Evolutionary conservation across 2,113 vertebrate genomes (phyloP).

Genomic region (Australoheros scitulus): DNA sequence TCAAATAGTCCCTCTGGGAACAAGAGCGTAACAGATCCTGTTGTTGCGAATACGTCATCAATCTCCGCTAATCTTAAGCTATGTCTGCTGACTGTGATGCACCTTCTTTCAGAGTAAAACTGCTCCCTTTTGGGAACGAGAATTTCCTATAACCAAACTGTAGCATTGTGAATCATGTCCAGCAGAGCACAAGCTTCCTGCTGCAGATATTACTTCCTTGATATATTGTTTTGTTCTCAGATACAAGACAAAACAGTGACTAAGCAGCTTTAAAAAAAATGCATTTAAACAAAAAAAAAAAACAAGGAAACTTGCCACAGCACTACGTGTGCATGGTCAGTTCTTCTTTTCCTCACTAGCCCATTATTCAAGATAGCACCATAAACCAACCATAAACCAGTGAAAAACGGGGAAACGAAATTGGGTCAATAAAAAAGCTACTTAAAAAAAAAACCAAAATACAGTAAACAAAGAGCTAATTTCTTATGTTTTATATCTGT

Average conservation of each 20-base stretch:
- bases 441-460: neutral
- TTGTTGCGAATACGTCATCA: neutral
- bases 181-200: neutral
- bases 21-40: slow-evolving; percentile 28
- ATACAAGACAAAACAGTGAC: neutral
- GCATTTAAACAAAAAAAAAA: neutral
- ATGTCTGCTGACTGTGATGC: neutral
- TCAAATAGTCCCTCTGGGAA: neutral
- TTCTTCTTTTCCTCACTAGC: neutral
- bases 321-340: fast-evolving
- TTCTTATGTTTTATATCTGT: neutral
- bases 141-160: neutral
- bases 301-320: neutral
- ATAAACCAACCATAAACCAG: neutral
- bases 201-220: neutral
- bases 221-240: neutral
- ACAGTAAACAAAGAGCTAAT: neutral
- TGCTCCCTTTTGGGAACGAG: slow-evolving; percentile 7
- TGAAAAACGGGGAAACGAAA: neutral
- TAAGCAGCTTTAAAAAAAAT: neutral
- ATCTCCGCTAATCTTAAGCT: neutral
- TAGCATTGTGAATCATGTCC: neutral
- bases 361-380: neutral
- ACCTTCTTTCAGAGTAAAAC: fast-evolving
- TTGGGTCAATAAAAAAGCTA: fast-evolving